These are phyloP conservation scores for Sciurus vulgaris DNA, from an alignment of 2,797 vertebrate genomes.

Conservation along the genomic window DNA sequence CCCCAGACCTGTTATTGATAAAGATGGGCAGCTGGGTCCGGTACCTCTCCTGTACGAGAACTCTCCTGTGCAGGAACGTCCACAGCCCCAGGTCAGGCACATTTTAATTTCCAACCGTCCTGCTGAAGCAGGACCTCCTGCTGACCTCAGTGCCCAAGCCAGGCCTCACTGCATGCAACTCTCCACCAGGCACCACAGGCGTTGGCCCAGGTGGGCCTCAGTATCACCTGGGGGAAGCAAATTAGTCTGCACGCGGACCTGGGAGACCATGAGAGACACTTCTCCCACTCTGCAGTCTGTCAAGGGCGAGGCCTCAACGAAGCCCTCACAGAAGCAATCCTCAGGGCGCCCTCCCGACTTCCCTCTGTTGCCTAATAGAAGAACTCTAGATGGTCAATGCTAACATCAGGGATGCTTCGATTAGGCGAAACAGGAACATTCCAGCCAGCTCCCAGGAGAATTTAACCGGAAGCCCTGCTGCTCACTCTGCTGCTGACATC, in stretches of 20 bases:
- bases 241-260: rapidly evolving
- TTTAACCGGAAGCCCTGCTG: neutral
- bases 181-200: rapidly evolving
- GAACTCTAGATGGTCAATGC: neutral
- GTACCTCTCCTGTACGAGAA: neutral
- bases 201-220: too few relatives aligned
- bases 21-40: neutral
- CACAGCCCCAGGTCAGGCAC: neutral
- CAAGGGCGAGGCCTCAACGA: neutral
- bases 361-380: neutral
- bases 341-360: too few relatives aligned
- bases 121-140: rapidly evolving
- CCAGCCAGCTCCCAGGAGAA: neutral
- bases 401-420: neutral
- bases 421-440: neutral
- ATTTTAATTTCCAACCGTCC: neutral
- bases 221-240: rapidly evolving
- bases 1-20: neutral
- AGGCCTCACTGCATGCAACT: rapidly evolving
- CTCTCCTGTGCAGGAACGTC: neutral
- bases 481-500: neutral
- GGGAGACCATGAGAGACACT: rapidly evolving
- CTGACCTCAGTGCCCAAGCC: rapidly evolving
- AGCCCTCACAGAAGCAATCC: neutral
- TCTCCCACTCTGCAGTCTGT: neutral